Conservation (phyloP, 2,888 invertebrate genomes). For the Asteroscopus sphinx region DNA sequence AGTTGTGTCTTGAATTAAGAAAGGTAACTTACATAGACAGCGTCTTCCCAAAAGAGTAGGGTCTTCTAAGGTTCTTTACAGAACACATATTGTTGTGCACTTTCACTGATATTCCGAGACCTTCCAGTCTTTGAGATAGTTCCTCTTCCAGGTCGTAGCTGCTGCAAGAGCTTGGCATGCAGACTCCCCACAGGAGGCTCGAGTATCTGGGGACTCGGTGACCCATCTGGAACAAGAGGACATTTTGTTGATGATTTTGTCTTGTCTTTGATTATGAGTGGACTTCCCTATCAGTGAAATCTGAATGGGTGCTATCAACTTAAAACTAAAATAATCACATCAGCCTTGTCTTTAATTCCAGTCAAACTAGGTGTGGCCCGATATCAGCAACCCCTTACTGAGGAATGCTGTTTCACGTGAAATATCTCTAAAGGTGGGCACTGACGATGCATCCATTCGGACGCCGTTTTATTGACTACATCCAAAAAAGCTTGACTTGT, state of each 20-base stretch:
- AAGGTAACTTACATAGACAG: conserved; percentile 81
- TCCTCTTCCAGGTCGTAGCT: conserved; percentile 87
- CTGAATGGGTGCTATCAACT: too few relatives aligned
- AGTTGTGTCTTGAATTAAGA: too few relatives aligned
- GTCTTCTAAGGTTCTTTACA: conserved; percentile 75
- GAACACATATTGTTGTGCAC: conserved; percentile 86
- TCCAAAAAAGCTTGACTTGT: too few relatives aligned
- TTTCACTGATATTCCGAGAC: conserved; percentile 75
- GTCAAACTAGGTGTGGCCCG: too few relatives aligned
- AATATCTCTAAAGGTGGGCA: too few relatives aligned
- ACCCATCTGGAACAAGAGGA: conserved; percentile 83
- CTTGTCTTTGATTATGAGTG: not conserved
- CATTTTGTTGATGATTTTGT: not conserved
- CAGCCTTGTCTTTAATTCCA: too few relatives aligned
- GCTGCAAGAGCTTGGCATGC: conserved; percentile 89
- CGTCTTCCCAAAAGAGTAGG: conserved; percentile 83
- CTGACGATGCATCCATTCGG: too few relatives aligned
- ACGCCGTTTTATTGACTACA: too few relatives aligned
- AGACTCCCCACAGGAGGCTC: conserved; percentile 90
- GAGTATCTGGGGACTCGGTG: conserved; percentile 90
- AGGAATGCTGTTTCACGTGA: too few relatives aligned
- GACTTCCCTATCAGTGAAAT: not conserved
- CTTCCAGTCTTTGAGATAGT: conserved; percentile 73
- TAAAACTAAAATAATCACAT: too few relatives aligned
- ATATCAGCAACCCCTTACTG: too few relatives aligned